A percentile compares a stretch with the other conserved stretches of the same genome.
phyloP scores from a whole-genome alignment of 35 echinoderm and acorn worm species.

The Chiridota heheva region DNA sequence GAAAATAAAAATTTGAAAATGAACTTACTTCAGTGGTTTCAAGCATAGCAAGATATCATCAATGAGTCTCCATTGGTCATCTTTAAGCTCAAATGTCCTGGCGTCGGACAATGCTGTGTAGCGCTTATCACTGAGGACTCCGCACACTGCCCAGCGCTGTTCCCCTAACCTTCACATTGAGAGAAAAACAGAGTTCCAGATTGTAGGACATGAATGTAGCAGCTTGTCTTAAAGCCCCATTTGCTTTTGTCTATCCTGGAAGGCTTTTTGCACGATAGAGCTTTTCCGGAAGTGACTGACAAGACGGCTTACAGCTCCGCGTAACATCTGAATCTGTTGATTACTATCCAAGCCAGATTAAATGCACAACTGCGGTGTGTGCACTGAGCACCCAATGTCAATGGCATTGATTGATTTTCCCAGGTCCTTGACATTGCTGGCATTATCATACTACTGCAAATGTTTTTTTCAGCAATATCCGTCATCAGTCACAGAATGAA shows the following conservation, averaged over 20 bases:
- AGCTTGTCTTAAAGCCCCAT: conserved; percentile 15
- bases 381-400: conserved; percentile 10
- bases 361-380: conserved; percentile 17
- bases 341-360: conserved; percentile 8
- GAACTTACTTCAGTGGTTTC: conserved; percentile 39
- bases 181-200: conserved; percentile 37
- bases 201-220: conserved; percentile 7
- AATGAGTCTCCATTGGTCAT: conserved; percentile 32
- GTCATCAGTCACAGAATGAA: no score
- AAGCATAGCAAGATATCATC: conserved; percentile 4
- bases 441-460: no score
- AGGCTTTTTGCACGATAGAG: conserved; percentile 21
- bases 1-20: no score
- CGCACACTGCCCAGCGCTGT: conserved; percentile 32
- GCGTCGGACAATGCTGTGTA: conserved; percentile 21
- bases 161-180: conserved; percentile 5
- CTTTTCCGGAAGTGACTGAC: conserved; percentile 31
- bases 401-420: background rate
- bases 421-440: conserved; percentile 26
- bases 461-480: no score
- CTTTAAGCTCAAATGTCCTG: conserved; percentile 18
- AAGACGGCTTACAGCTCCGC: background rate
- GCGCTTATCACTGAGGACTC: conserved; percentile 13
- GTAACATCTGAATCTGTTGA: background rate
- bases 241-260: conserved; percentile 35